phyloP scores from a whole-genome alignment of 1,140 invertebrate species.

The Penaeus chinensis region DNA sequence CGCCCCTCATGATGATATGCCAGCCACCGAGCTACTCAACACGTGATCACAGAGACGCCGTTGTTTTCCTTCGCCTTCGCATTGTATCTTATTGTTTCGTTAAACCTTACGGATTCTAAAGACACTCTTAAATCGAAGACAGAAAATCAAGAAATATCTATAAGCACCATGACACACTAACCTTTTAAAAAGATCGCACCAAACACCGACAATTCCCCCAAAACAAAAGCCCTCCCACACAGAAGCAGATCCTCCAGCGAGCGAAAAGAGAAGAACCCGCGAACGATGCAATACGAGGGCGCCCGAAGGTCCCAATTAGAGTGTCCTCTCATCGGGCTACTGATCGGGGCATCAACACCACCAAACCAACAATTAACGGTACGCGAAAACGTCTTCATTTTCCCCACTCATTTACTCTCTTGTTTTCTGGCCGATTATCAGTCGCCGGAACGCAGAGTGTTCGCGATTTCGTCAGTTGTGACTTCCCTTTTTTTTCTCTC shows the following conservation, averaged over 20 bases:
- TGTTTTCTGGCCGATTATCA: slow-evolving; percentile 29
- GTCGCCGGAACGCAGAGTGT: background rate
- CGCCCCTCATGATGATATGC: slow-evolving; percentile 43
- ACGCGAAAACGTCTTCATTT: slow-evolving; percentile 38
- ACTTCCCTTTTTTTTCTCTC: background rate
- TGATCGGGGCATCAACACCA: slow-evolving; percentile 34
- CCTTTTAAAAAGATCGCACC: no score
- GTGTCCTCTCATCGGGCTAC: slow-evolving; percentile 30
- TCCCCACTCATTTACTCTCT: slow-evolving; percentile 21
- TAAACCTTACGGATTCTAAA: background rate
- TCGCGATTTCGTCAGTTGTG: background rate
- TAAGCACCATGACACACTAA: no score
- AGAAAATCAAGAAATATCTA: no score
- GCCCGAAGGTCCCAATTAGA: slow-evolving; percentile 44
- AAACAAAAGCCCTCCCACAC: no score
- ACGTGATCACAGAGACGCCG: background rate
- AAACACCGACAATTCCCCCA: no score
- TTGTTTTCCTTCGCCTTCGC: background rate
- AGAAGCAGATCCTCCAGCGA: no score
- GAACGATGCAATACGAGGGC: background rate
- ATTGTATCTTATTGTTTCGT: background rate
- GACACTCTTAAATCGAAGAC: no score
- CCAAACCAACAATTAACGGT: slow-evolving; percentile 28
- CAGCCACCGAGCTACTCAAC: slow-evolving; percentile 41
- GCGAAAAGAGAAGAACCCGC: background rate